phyloP scores from a whole-genome alignment of 2,113 vertebrate species.

The Spizaetus ornatus region DNA sequence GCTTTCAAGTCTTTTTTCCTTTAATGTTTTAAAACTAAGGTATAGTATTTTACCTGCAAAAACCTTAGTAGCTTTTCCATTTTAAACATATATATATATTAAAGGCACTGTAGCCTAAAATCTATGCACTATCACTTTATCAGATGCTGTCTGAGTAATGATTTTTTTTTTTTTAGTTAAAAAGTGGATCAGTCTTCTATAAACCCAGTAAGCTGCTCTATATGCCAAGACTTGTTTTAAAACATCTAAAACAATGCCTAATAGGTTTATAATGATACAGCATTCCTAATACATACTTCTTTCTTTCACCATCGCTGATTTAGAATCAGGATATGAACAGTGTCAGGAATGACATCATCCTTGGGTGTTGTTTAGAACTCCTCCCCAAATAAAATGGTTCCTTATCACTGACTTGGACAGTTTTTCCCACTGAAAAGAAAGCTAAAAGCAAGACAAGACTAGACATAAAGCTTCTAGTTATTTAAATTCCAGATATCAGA shows the following conservation, averaged over 20 bases:
- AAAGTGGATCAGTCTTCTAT: neutral
- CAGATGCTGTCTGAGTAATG: neutral
- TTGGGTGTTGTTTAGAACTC: conserved; percentile 41
- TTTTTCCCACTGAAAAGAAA: conserved; percentile 24
- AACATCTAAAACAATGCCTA: neutral
- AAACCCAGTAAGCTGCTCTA: neutral
- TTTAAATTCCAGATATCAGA: conserved; percentile 15
- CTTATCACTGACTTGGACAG: conserved; percentile 49
- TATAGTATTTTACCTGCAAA: conserved; percentile 54
- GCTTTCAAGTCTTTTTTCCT: conserved; percentile 56
- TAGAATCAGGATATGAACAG: conserved; percentile 5
- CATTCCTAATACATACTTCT: neutral
- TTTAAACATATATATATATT: neutral
- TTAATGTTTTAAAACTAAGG: conserved; percentile 39
- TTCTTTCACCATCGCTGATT: neutral
- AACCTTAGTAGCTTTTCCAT: neutral
- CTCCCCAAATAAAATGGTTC: conserved; percentile 55
- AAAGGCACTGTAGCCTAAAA: neutral
- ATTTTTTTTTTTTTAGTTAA: neutral
- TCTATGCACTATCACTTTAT: neutral
- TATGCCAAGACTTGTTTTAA: conserved; percentile 33
- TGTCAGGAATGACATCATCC: conserved; percentile 36
- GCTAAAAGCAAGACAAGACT: conserved; percentile 53
- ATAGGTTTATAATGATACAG: neutral
- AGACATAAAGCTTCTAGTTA: conserved; percentile 19